A percentile compares a stretch with the other conserved stretches of the same genome.
These are phyloP conservation scores for Xenentodon cancila DNA, from an alignment of 2,797 vertebrate species.

Conservation along the genomic window DNA sequence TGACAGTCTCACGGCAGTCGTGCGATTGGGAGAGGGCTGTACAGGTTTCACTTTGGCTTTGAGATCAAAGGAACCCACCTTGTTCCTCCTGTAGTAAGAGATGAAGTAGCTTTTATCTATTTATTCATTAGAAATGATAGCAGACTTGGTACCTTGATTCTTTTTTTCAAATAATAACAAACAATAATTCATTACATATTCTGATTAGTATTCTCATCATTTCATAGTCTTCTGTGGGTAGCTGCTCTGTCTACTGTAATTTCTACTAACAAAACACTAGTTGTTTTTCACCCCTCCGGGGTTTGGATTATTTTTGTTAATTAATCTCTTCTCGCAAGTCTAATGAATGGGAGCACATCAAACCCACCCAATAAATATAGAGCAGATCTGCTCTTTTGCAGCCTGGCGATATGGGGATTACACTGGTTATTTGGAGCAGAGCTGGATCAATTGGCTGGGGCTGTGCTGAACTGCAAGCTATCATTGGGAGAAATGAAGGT, in stretches of 20 bases:
- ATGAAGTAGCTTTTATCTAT: slow-evolving; percentile 24
- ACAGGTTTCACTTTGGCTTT: slow-evolving; percentile 29
- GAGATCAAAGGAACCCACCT: slow-evolving; percentile 34
- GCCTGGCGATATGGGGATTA: slow-evolving; percentile 81
- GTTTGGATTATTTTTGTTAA: slow-evolving; percentile 78
- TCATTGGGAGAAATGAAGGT: slow-evolving; percentile 74
- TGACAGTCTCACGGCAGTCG: background rate
- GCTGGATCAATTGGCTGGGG: slow-evolving; percentile 79
- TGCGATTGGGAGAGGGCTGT: slow-evolving; percentile 2
- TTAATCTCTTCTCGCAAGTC: slow-evolving; percentile 76
- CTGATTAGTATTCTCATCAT: slow-evolving; percentile 50
- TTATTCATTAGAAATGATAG: slow-evolving; percentile 15
- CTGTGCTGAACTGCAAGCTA: slow-evolving; percentile 67
- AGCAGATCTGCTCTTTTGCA: slow-evolving; percentile 82
- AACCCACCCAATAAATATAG: slow-evolving; percentile 81
- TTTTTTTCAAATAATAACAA: slow-evolving; percentile 41
- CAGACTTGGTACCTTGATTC: slow-evolving; percentile 21
- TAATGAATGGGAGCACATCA: slow-evolving; percentile 81
- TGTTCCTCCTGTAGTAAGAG: slow-evolving; percentile 4
- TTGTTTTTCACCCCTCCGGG: slow-evolving; percentile 64
- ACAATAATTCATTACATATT: slow-evolving; percentile 29
- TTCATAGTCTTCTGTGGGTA: slow-evolving; percentile 35
- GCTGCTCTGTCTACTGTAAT: slow-evolving; percentile 51
- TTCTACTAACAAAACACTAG: slow-evolving; percentile 60
- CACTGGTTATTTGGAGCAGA: slow-evolving; percentile 80